phyloP scores from a whole-genome alignment of 2,888 invertebrate genomes.

The Cancer borealis region DNA sequence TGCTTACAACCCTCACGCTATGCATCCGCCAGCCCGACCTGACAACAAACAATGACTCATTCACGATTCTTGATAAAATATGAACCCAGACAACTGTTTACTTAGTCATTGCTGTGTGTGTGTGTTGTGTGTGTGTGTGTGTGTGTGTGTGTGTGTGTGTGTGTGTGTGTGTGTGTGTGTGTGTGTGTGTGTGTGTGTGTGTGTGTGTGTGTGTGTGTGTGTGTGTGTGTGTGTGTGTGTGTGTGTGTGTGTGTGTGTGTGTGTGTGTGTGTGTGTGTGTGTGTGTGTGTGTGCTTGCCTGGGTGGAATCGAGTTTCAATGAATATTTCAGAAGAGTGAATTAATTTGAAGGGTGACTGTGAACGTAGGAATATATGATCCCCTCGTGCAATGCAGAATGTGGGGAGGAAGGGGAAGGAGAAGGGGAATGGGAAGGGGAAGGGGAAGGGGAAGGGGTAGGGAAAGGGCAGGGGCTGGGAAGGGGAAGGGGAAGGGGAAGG shows the following conservation, averaged over 20 bases:
- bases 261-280: background rate
- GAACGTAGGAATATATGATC: background rate
- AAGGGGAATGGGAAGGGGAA: background rate
- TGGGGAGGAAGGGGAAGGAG: background rate
- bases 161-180: no score
- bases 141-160: no score
- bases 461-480: no score
- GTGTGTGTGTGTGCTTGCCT: background rate
- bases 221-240: no score
- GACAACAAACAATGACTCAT: background rate
- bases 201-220: no score
- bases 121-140: no score
- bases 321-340: background rate
- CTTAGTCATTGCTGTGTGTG: background rate
- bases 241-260: background rate
- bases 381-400: background rate
- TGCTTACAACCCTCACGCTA: background rate
- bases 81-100: background rate
- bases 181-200: no score
- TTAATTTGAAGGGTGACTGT: slow-evolving; percentile 3
- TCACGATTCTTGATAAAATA: background rate
- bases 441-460: no score
- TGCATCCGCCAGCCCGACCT: background rate
- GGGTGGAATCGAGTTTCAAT: background rate
- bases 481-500: no score